Percentiles rank a stretch among this genome's conserved stretches.
Conservation (phyloP, 2,113 vertebrate species). For the Merops nubicus region DNA sequence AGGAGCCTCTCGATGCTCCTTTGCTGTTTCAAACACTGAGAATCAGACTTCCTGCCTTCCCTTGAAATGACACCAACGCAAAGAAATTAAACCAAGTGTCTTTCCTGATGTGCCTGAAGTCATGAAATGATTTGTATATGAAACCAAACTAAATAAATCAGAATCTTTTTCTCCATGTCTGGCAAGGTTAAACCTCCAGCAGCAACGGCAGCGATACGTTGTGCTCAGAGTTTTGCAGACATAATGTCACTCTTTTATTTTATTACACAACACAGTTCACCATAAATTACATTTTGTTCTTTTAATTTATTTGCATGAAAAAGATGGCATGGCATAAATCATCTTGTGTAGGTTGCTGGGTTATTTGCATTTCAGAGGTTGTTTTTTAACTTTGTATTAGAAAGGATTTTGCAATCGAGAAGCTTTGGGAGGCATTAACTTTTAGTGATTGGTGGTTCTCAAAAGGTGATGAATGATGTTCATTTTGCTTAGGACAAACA, state of each 20-base stretch:
- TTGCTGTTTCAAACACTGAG: not conserved
- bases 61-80: not conserved
- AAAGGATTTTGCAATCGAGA: conserved; percentile 28
- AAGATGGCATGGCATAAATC: conserved; percentile 45
- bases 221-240: not conserved
- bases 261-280: not conserved
- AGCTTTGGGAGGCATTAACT: conserved; percentile 23
- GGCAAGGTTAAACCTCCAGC: not conserved
- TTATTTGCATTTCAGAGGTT: conserved; percentile 65
- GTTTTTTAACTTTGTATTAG: conserved; percentile 59
- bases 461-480: not conserved
- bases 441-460: not conserved
- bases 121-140: not conserved
- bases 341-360: conserved; percentile 7
- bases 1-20: not conserved
- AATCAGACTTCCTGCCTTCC: not conserved
- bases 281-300: conserved; percentile 43
- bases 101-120: not conserved
- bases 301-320: conserved; percentile 61
- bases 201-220: not conserved
- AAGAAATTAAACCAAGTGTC: not conserved
- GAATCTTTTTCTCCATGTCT: not conserved
- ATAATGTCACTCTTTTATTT: not conserved
- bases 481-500: not conserved
- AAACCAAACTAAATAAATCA: not conserved